Base-by-base conservation (phyloP, 1,140 invertebrate species). In the Chlorops oryzae region DNA sequence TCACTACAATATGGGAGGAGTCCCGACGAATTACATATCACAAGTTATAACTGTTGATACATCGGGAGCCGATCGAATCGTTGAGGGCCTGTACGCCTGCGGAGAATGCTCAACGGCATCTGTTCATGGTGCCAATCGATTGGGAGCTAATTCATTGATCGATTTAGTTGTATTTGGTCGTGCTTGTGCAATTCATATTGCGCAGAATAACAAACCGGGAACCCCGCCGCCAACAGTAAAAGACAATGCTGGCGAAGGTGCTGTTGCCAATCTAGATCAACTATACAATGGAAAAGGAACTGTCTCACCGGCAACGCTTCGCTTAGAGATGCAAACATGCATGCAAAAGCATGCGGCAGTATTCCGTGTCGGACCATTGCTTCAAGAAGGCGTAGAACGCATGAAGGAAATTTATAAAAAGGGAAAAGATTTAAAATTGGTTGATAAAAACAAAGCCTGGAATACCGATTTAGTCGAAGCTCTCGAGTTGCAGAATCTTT, bases 1-100 rank as follows among this genome's bases (percentile, higher is more conserved):
- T 2, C 96, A 99, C 75, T 99, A 99, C 72, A 98, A 96, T 62
- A 99, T 99, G 96, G 96, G 96, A 23, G 94, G 92, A 32, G 81
- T 93, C 12, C 95, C 94, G 3, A 98, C 94, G 2, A 97, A 98
- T 74, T 97, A 87, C 70, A 87, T 85, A 59, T 94, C 94, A 54
- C 91, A 97, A 77, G 92, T 95, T 12, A 17, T 63, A 3, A 69
- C 58, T 5, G 13, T 64, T 3, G 57, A 61, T 20, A 35, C 74
- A 2, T 75, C 79, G 41, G 75, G 80, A n/a, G 55, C 78, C 25
- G 89, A 93, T 68, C 69, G 75, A 47, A 69, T 97, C 22, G 82
- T 88, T 3, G 63, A 68, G 15, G 86, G 85, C 2, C 72, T 89
- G 10, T 85, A 85, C 57, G 83, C 86, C 25, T 82, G 81, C 47